Conservation (phyloP, 2,797 vertebrate species). For the Craterocephalus amniculus region DNA sequence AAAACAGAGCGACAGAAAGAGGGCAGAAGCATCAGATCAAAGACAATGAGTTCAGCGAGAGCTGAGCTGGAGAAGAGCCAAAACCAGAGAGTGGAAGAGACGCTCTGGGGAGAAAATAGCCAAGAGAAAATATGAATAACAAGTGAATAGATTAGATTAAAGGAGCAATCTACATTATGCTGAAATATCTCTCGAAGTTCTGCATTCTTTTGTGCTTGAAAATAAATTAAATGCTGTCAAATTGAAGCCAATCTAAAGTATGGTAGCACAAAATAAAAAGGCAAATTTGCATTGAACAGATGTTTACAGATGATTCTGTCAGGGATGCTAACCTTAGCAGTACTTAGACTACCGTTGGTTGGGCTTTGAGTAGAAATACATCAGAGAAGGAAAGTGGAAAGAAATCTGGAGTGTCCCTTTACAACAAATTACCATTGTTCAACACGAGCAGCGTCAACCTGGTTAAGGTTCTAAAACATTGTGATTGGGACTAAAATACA, state of each 20-base stretch:
- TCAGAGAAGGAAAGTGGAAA: not conserved
- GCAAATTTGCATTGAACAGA: too few relatives aligned
- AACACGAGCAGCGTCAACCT: too few relatives aligned
- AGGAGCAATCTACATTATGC: conserved; percentile 18
- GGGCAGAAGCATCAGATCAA: conserved; percentile 40
- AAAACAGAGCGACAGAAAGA: conserved; percentile 58
- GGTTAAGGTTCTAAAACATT: too few relatives aligned
- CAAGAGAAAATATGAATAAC: not conserved
- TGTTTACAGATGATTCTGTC: too few relatives aligned
- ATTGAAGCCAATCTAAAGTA: not conserved
- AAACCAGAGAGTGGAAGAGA: not conserved
- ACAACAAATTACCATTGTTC: too few relatives aligned
- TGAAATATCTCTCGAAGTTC: not conserved
- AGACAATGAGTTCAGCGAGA: conserved; percentile 37
- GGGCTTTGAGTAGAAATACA: not conserved
- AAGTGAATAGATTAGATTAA: conserved; percentile 4
- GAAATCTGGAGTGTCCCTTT: not conserved
- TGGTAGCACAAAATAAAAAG: not conserved
- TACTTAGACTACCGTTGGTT: not conserved
- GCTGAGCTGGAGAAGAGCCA: not conserved
- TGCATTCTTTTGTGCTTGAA: not conserved
- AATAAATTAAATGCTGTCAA: conserved; percentile 2
- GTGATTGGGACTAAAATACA: too few relatives aligned
- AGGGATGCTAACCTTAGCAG: not conserved
- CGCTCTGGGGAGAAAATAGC: not conserved